Conservation (phyloP, 2,888 invertebrate genomes). For the Gandaritis pyraliata region DNA sequence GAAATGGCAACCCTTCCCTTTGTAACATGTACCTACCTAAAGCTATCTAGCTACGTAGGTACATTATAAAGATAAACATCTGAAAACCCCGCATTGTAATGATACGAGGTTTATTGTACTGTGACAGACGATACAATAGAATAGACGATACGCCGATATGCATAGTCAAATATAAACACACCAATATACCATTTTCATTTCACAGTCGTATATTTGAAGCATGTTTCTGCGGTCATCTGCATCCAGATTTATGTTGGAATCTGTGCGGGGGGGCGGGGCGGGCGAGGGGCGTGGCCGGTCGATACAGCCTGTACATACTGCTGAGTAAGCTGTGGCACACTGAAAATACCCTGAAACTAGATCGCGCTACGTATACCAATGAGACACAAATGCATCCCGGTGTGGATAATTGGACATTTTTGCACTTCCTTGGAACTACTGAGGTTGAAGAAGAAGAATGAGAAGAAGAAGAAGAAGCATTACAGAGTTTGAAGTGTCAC, state of each 20-base stretch:
- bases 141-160: neutral
- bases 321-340: constrained; percentile 19
- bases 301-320: constrained; percentile 34
- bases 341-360: constrained; percentile 24
- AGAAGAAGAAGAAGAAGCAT: no score
- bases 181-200: neutral
- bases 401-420: no score
- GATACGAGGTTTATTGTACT: no score
- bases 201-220: neutral
- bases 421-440: no score
- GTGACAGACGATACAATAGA: no score
- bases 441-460: no score
- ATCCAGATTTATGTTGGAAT: constrained; percentile 36
- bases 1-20: no score
- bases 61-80: no score
- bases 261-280: constrained; percentile 29
- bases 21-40: no score
- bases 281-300: constrained; percentile 44
- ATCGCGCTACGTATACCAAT: constrained; percentile 8
- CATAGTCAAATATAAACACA: neutral
- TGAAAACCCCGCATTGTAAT: no score
- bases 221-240: constrained; percentile 14
- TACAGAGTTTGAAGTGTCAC: no score
- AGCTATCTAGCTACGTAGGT: no score
- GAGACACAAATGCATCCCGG: constrained; percentile 9